Evolutionary conservation across 2,113 vertebrate genomes (phyloP).

Genomic region (Vidua macroura): DNA sequence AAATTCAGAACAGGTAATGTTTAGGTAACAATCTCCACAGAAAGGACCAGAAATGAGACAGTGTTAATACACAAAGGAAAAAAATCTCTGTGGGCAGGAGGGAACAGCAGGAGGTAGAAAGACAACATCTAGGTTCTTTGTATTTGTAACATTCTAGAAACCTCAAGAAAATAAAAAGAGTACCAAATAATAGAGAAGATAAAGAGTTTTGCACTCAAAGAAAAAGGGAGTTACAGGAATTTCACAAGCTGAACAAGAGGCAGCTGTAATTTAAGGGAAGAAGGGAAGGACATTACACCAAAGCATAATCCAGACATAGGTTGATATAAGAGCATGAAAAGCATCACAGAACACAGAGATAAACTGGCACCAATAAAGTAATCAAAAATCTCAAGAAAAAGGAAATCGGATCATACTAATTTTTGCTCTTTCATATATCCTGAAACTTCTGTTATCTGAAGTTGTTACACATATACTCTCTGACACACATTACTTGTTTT

Average conservation of each 20-base stretch:
- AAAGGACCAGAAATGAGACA: neutral
- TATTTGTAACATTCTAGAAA: neutral
- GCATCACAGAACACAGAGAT: neutral
- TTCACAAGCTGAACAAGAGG: neutral
- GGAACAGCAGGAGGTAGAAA: neutral
- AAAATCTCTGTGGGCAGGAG: neutral
- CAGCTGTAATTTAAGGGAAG: neutral
- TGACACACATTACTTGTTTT: neutral
- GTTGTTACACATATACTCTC: neutral
- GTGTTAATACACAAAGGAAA: neutral
- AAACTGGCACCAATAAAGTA: neutral
- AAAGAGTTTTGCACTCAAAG: neutral
- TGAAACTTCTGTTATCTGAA: neutral
- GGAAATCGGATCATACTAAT: neutral
- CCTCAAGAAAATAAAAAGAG: neutral
- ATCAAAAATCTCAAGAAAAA: neutral
- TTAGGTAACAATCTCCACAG: neutral
- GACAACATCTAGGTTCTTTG: neutral
- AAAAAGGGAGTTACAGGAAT: neutral
- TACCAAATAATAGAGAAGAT: neutral
- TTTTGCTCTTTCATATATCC: neutral
- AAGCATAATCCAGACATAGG: neutral
- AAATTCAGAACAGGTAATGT: neutral
- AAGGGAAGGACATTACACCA: neutral
- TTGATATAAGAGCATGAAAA: neutral